phyloP scores from a whole-genome alignment of 2,797 vertebrate genomes.

The Epinephelus coioides region DNA sequence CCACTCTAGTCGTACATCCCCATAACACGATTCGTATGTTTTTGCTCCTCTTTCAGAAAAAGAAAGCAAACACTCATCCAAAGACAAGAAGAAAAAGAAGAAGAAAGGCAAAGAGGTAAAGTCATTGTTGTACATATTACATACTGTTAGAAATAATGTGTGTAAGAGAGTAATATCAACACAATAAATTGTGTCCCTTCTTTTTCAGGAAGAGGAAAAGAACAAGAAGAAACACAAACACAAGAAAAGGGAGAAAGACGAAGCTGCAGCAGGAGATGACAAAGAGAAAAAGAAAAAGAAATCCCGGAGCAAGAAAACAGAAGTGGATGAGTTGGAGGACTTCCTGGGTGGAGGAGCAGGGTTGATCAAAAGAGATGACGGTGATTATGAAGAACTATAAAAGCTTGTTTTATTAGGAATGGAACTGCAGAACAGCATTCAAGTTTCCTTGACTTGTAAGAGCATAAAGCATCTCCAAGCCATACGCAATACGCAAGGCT shows the following conservation, averaged over 20 bases:
- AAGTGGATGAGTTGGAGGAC: conserved; percentile 93
- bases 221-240: conserved; percentile 92
- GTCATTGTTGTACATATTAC: too few species aligned
- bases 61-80: conserved; percentile 85
- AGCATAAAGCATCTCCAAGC: conserved; percentile 77
- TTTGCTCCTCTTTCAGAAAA: conserved; percentile 85
- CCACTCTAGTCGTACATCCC: not conserved
- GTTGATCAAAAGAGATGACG: conserved; percentile 85
- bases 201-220: conserved; percentile 92
- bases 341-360: conserved; percentile 90
- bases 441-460: conserved; percentile 55
- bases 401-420: conserved; percentile 3
- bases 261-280: conserved; percentile 80
- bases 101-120: conserved; percentile 94
- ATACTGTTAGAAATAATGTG: accelerated
- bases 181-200: not conserved
- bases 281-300: conserved; percentile 87
- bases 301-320: conserved; percentile 85
- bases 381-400: conserved; percentile 97
- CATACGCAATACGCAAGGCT: conserved; percentile 72
- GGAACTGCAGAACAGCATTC: conserved; percentile 7
- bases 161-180: not conserved
- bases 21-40: not conserved
- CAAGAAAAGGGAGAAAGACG: conserved; percentile 91
- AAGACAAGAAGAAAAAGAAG: conserved; percentile 97